These are phyloP conservation scores for Drosophila watanabei DNA, from an alignment of 1,140 invertebrate genomes.

Conservation along the genomic window DNA sequence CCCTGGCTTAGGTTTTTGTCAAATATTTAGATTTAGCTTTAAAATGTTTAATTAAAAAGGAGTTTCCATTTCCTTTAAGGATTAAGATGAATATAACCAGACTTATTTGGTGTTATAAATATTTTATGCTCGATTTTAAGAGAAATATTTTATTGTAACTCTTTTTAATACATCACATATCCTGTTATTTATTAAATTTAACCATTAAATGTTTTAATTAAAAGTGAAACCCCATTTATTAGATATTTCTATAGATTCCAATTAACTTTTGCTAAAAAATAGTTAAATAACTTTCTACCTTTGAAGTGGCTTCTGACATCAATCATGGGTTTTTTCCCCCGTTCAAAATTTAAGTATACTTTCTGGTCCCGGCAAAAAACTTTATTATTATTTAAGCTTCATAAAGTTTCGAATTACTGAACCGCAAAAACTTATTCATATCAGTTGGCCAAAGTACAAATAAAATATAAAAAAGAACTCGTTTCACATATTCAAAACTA, in stretches of 20 bases:
- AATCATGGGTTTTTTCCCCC: conserved; percentile 4
- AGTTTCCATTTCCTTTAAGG: too few relatives aligned
- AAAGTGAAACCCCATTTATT: neutral
- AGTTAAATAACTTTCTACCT: neutral
- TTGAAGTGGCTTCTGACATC: neutral
- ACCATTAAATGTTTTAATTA: too few relatives aligned
- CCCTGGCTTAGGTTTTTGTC: too few relatives aligned
- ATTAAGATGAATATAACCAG: too few relatives aligned
- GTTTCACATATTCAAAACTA: conserved; percentile 11
- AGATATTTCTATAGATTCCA: neutral
- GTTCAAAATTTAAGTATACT: neutral
- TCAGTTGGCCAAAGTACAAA: neutral
- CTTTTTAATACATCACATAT: too few relatives aligned
- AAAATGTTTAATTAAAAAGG: too few relatives aligned
- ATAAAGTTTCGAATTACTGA: conserved; percentile 5
- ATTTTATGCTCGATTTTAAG: too few relatives aligned
- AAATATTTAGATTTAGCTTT: too few relatives aligned
- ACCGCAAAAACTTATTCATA: conserved; percentile 17
- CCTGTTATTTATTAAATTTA: too few relatives aligned
- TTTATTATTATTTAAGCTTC: neutral
- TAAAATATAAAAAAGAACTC: neutral
- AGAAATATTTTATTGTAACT: too few relatives aligned
- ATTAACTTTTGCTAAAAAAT: neutral
- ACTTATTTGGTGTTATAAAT: too few relatives aligned
- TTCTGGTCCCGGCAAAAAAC: neutral